Conservation (phyloP, 2,113 vertebrate genomes). For the Alectura lathami region DNA sequence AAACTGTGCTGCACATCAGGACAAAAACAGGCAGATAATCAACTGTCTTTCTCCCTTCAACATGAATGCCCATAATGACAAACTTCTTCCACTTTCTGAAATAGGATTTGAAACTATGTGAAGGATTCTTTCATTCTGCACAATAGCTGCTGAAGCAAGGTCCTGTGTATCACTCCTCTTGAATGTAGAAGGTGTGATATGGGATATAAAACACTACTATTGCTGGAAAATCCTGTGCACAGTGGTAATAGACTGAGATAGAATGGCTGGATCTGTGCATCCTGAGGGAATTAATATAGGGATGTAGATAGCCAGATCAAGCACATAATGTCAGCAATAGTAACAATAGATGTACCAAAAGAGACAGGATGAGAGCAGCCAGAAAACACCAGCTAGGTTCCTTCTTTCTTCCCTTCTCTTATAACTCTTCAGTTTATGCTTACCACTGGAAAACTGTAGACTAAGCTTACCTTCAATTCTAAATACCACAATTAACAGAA, state of each 20-base stretch:
- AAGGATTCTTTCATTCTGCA: neutral
- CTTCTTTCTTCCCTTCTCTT: neutral
- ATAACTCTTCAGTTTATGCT: neutral
- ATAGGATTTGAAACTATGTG: neutral
- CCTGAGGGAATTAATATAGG: neutral
- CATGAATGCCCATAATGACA: neutral
- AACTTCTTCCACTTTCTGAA: neutral
- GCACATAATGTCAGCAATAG: accelerated
- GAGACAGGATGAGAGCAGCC: accelerated
- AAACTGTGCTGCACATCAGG: neutral
- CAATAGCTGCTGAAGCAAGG: neutral
- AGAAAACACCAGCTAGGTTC: accelerated
- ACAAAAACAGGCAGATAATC: neutral
- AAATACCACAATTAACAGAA: neutral
- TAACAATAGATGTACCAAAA: neutral
- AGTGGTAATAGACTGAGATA: neutral
- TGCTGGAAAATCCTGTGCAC: neutral
- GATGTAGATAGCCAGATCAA: neutral
- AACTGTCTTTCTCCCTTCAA: neutral
- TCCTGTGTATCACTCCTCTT: neutral
- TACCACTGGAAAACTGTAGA: neutral
- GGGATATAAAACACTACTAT: neutral
- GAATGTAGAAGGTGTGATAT: accelerated
- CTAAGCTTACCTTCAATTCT: neutral
- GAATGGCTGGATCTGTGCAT: neutral